Conservation (phyloP, 2,113 vertebrate genomes). For the Ptychochromis oligacanthus region DNA sequence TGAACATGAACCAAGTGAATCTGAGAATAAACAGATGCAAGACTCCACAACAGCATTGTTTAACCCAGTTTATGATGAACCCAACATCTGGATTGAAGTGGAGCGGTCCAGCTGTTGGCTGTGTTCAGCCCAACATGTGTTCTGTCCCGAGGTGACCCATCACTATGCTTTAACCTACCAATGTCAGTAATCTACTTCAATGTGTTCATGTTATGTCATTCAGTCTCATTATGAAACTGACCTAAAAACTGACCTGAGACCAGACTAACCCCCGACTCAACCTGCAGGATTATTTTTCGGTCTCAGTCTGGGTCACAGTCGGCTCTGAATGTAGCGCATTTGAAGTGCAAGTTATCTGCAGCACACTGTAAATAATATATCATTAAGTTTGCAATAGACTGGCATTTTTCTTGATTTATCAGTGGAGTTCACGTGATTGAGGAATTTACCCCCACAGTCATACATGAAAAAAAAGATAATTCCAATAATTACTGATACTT, state of each 20-base stretch:
- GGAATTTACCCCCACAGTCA: background rate
- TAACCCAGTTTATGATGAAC: background rate
- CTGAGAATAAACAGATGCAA: background rate
- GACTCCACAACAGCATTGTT: background rate
- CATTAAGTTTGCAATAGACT: background rate
- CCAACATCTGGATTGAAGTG: constrained; percentile 3
- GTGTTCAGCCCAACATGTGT: background rate
- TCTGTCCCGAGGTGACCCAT: constrained; percentile 11
- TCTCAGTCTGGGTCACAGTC: background rate
- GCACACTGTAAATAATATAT: background rate
- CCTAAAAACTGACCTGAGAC: constrained; percentile 21
- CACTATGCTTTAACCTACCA: background rate
- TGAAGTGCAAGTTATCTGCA: background rate
- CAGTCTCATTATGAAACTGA: constrained; percentile 32
- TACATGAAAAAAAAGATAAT: background rate
- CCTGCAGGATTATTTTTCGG: constrained; percentile 10
- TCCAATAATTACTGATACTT: fast-evolving
- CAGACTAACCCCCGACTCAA: background rate
- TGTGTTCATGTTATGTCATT: constrained; percentile 4
- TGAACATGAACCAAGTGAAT: background rate
- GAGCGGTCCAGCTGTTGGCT: constrained; percentile 6
- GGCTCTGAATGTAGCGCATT: background rate
- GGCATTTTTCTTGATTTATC: background rate
- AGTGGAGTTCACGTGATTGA: background rate
- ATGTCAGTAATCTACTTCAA: background rate